These are phyloP conservation scores for Rhyzopertha dominica DNA, from an alignment of 1,140 invertebrate species.

Conservation along the genomic window DNA sequence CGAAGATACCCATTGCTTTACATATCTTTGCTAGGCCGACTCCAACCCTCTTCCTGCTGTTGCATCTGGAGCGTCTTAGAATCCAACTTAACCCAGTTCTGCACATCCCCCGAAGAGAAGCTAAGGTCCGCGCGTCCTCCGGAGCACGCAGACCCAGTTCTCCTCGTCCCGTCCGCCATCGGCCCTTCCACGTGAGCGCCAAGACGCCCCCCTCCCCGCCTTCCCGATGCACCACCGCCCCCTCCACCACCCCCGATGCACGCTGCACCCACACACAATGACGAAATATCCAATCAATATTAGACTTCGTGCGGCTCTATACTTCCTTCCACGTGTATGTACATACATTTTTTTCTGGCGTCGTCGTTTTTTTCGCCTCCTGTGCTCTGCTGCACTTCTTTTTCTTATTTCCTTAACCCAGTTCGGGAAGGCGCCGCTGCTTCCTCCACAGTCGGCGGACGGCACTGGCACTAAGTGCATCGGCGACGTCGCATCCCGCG, in stretches of 20 bases:
- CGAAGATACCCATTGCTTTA: too few relatives aligned
- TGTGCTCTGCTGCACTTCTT: constrained; percentile 39
- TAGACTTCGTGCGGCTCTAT: constrained; percentile 42
- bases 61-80: too few relatives aligned
- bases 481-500: constrained; percentile 11
- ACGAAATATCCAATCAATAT: constrained; percentile 47
- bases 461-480: constrained; percentile 48
- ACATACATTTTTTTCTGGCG: constrained; percentile 46
- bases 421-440: constrained; percentile 31
- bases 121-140: too few relatives aligned
- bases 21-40: too few relatives aligned
- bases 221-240: constrained; percentile 4
- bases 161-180: constrained; percentile 10
- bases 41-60: too few relatives aligned
- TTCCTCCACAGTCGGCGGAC: constrained; percentile 46
- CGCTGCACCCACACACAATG: constrained; percentile 14
- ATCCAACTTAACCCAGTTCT: too few relatives aligned
- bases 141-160: too few relatives aligned
- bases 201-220: constrained; percentile 4
- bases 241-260: constrained; percentile 7
- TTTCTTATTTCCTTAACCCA: constrained; percentile 43
- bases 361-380: constrained; percentile 38
- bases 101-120: too few relatives aligned
- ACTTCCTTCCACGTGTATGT: constrained; percentile 45
- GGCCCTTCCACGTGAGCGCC: constrained; percentile 13